Percentiles rank a stretch among this genome's conserved stretches.
These are phyloP conservation scores for Glomeris maerens DNA, from an alignment of 1,140 invertebrate genomes.

Conservation along the genomic window DNA sequence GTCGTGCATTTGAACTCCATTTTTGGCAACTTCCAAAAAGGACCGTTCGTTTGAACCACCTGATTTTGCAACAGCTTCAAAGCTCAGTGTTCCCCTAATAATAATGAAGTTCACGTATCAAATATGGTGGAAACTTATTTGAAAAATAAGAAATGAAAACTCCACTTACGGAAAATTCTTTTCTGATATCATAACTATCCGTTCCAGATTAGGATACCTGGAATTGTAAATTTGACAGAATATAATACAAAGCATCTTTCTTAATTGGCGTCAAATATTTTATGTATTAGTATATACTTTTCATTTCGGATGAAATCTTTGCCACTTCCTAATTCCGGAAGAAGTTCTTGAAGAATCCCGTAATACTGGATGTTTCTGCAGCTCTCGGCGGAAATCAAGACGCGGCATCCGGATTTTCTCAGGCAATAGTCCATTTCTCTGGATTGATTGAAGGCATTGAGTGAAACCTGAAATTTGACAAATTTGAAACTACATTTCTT, in stretches of 20 bases:
- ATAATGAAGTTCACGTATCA: too few species aligned
- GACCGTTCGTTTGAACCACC: too few species aligned
- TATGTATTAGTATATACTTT: background rate
- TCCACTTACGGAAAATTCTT: slow-evolving; percentile 20
- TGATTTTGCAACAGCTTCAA: too few species aligned
- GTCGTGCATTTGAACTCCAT: too few species aligned
- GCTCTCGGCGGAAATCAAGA: slow-evolving; percentile 47
- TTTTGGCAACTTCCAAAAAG: too few species aligned
- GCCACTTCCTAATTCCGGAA: slow-evolving; percentile 20
- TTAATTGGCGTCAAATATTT: slow-evolving; percentile 10
- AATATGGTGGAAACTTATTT: too few species aligned
- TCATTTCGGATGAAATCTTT: background rate
- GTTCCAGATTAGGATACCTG: slow-evolving; percentile 27
- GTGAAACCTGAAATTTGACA: slow-evolving; percentile 42
- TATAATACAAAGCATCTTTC: too few species aligned
- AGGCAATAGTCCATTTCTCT: slow-evolving; percentile 64
- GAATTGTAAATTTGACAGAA: too few species aligned
- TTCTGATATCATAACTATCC: slow-evolving; percentile 29
- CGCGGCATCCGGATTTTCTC: slow-evolving; percentile 57
- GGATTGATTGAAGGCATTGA: slow-evolving; percentile 70
- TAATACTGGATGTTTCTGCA: slow-evolving; percentile 59
- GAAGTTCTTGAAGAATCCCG: slow-evolving; percentile 39
- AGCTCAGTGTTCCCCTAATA: too few species aligned
- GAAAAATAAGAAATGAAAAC: slow-evolving; percentile 20
- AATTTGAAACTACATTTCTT: background rate